phyloP scores from a whole-genome alignment of 1,140 invertebrate species.

The Pseudomyrmex dendroicus region DNA sequence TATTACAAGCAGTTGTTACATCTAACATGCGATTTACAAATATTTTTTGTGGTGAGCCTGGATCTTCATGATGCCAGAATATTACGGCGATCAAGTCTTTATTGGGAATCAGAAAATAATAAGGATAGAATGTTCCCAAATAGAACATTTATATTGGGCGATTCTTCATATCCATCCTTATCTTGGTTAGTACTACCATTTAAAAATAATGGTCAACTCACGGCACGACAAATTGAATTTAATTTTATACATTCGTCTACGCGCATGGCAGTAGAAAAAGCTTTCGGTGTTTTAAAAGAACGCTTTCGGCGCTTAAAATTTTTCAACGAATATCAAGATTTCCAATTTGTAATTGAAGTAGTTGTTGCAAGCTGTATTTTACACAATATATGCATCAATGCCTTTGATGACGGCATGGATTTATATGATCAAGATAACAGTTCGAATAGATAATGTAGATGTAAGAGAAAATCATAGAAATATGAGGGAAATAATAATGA shows the following conservation, averaged over 20 bases:
- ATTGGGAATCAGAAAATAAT: conserved; percentile 14
- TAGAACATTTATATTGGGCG: conserved; percentile 6
- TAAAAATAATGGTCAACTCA: not conserved
- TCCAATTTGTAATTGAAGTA: conserved; percentile 2
- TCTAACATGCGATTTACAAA: not conserved
- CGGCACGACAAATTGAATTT: not conserved
- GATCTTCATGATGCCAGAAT: not conserved
- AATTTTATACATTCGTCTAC: conserved; percentile 25
- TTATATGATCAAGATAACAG: conserved; percentile 1
- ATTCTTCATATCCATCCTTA: conserved; percentile 1
- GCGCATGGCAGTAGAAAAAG: conserved; percentile 3
- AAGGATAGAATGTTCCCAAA: not conserved
- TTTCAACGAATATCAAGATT: not conserved
- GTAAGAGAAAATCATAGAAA: not conserved
- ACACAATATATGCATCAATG: not conserved
- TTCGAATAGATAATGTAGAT: not conserved
- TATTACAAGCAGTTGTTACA: not conserved
- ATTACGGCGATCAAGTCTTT: not conserved
- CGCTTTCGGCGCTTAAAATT: conserved; percentile 18
- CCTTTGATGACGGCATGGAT: not conserved
- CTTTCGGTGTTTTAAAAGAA: not conserved
- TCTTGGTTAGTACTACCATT: not conserved
- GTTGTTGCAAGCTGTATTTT: not conserved
- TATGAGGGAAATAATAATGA: not conserved
- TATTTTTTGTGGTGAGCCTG: not conserved